A percentile compares a stretch with the other conserved stretches of the same genome.
These are phyloP conservation scores for Sphinx pinastri DNA, from an alignment of 2,888 invertebrate genomes.

Conservation along the genomic window DNA sequence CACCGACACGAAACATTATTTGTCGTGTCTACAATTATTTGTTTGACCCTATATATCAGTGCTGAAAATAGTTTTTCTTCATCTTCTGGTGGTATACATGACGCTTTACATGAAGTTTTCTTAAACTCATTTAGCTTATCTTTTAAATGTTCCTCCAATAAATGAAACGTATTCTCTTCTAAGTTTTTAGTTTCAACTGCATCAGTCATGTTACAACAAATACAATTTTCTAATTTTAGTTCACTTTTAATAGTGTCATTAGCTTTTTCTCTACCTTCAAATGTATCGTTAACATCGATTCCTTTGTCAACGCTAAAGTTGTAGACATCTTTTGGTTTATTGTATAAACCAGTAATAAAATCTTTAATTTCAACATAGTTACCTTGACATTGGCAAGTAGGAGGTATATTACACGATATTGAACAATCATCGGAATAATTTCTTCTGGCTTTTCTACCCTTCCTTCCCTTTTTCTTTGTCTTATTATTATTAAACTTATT, in stretches of 20 bases:
- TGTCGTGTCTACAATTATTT: conserved; percentile 63
- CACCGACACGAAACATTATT: conserved; percentile 58
- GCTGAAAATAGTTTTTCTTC: conserved; percentile 59
- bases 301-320: not conserved
- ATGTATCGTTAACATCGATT: not conserved
- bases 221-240: conserved; percentile 46
- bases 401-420: not conserved
- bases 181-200: conserved; percentile 57
- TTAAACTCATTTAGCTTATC: conserved; percentile 62
- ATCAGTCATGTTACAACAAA: conserved; percentile 56
- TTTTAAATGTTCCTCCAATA: conserved; percentile 68
- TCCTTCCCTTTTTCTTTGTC: not conserved
- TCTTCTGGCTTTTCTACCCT: not conserved
- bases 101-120: conserved; percentile 48
- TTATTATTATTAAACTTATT: not conserved
- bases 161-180: conserved; percentile 69
- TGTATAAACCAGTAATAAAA: not conserved
- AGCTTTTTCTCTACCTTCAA: conserved; percentile 12
- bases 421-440: not conserved
- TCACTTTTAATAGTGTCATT: not conserved
- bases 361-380: conserved; percentile 11
- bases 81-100: conserved; percentile 54
- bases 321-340: not conserved
- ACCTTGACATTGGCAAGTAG: conserved; percentile 5
- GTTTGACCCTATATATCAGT: conserved; percentile 63